Conservation (phyloP, 2,797 vertebrate genomes). For the Tenualosa thibaudeaui region DNA sequence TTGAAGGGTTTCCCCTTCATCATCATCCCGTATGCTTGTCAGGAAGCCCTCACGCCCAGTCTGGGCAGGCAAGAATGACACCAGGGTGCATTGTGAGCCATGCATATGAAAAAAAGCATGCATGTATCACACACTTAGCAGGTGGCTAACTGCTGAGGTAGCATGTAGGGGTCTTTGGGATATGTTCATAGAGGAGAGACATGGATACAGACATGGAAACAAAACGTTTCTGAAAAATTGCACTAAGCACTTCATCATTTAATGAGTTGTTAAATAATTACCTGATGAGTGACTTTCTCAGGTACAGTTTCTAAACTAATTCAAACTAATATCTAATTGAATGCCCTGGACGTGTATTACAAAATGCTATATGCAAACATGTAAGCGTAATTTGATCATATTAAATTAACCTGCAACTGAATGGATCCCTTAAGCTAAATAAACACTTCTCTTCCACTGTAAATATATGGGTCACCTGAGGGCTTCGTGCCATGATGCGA, state of each 20-base stretch:
- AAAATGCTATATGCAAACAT: no score
- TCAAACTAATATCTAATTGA: no score
- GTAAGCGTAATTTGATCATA: not conserved
- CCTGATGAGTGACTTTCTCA: not conserved
- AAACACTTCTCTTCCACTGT: no score
- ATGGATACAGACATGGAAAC: not conserved
- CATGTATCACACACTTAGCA: not conserved
- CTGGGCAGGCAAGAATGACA: not conserved
- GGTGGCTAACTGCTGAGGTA: not conserved
- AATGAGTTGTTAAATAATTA: not conserved
- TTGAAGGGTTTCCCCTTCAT: slow-evolving; percentile 45
- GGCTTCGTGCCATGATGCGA: not conserved
- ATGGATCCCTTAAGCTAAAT: no score
- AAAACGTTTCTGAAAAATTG: not conserved
- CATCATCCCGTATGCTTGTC: slow-evolving; percentile 13
- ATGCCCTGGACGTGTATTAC: not conserved
- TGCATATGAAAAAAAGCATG: not conserved
- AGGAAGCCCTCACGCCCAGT: not conserved
- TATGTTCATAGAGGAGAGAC: not conserved
- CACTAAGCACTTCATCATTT: not conserved
- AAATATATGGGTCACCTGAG: not conserved
- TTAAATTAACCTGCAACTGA: not conserved
- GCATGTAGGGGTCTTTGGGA: not conserved
- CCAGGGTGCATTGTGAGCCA: not conserved
- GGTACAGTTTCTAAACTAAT: not conserved